Evolutionary conservation across 2,888 invertebrate genomes (phyloP), one percentile per base, ranked within the genome.

Genomic region (Eupelmus urozonus): DNA sequence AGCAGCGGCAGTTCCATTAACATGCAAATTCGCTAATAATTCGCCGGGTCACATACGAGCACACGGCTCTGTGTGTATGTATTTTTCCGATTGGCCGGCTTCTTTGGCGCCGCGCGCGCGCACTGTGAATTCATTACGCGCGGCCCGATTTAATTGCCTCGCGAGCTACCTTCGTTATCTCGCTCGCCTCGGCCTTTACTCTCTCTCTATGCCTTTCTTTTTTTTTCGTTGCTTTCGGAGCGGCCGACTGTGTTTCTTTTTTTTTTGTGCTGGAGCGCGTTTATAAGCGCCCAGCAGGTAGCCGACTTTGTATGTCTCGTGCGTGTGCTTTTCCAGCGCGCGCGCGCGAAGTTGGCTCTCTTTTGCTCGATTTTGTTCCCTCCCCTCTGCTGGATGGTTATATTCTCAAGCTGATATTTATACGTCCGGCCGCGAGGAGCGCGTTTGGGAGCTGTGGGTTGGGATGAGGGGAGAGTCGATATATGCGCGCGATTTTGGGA

Each of bases 1-100:
- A 86, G 86, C 86, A 55, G 29, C 53, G 9, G 9, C 42, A 85
- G 86, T 88, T 88, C 86, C 88, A 89, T 89, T 88, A 89, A 89
- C 84, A 88, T 89, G 89, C 88, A 88, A 88, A 88, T 89, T 87
- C 81, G 85, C 84, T 87, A 87, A 88, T 88, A 88, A 88, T 88
- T 88, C 85, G 84, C 83, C 79, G 82, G 83, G 34, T 5, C 34
- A 34, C 9, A 34, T 34, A 34, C 9, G 83, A 81, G 81, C 80
- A 16, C 16, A 16, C 82, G 81, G 82, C 25, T 20, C 16, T 2
- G 49, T 1, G 18, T 49, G 51, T 1, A 3, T 69, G 55, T 23
- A 63, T 72, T 53, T 69, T 74, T 55, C 40, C 34, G 18, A 62
- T 65, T 55, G 7, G 18, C 53, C 51, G 5, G 9, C 34, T 53